phyloP scores from a whole-genome alignment of 1,140 invertebrate genomes.

The Lordiphosa collinella region DNA sequence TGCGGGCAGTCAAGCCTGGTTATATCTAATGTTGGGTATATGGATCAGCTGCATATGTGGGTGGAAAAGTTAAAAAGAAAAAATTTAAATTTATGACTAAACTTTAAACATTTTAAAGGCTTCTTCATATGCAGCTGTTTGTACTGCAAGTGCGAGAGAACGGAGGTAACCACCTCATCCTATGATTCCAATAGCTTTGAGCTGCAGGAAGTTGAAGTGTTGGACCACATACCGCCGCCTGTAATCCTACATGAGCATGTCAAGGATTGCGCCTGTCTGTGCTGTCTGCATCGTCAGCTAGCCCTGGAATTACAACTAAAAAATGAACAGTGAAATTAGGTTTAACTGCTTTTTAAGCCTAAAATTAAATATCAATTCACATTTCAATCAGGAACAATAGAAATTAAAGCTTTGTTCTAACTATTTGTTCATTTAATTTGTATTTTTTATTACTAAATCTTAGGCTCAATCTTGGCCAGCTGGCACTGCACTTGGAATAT shows the following conservation, averaged over 20 bases:
- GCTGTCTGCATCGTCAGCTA: slow-evolving; percentile 45
- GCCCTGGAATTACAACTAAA: slow-evolving; percentile 30
- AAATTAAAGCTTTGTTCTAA: background rate
- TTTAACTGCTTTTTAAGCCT: too few species aligned
- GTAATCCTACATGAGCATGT: slow-evolving; percentile 16
- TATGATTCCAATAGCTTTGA: slow-evolving; percentile 33
- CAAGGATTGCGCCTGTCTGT: slow-evolving; percentile 38
- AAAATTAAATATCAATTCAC: background rate
- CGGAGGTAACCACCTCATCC: slow-evolving; percentile 22
- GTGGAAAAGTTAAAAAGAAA: background rate
- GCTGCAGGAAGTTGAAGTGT: slow-evolving; percentile 33
- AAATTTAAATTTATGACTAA: too few species aligned
- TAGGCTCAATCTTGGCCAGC: slow-evolving; percentile 7
- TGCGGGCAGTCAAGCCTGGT: background rate
- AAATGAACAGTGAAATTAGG: slow-evolving; percentile 3
- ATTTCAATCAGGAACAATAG: background rate
- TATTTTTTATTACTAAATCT: too few species aligned
- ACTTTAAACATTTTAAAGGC: slow-evolving; percentile 9
- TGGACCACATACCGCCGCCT: slow-evolving; percentile 7
- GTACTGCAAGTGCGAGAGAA: slow-evolving; percentile 43
- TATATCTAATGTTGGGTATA: slow-evolving; percentile 28
- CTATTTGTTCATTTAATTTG: background rate
- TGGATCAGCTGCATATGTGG: slow-evolving; percentile 46
- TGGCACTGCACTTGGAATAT: slow-evolving; percentile 23
- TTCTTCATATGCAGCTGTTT: slow-evolving; percentile 32